Evolutionary conservation across 2,113 vertebrate genomes (phyloP), one percentile per base, ranked within the genome.

Genomic region (Salvelinus fontinalis): DNA sequence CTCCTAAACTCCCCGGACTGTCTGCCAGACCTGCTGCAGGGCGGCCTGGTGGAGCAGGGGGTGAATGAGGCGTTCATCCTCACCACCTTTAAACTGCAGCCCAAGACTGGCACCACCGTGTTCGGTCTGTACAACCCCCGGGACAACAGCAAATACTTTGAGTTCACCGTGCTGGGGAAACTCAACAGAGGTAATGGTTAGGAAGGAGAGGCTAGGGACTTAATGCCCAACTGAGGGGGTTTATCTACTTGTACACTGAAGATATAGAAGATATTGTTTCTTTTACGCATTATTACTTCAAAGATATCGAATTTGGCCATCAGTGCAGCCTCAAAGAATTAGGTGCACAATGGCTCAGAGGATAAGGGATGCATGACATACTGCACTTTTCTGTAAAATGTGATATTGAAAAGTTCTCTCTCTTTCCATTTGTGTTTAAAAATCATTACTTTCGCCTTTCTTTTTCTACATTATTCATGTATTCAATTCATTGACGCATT

Each of bases 121-220:
- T 98, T 99, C 31, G 92, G 95, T 67, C 90, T 99, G 34, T 96
- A 96, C 88, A 96, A 96, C 2, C 93, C 96, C 3, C 81, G 84
- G 75, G 96, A 98, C 90, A 96, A 94, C 91, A 97, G 91, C 91
- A 98, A 96, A 77, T 96, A 97, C 90, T 97, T 99, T 90, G 98
- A 99, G 87, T 97, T 99, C 87, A 95, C 93, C 0, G 94, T 99
- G 66, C 94, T 98, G 94, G 97, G 97, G 70, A 95, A 95, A 71
- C 91, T 98, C 86, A 97, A 97, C 88, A 96, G 95, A 97, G 97
- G 98, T 99, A 89, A 54, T 14, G 4, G 51, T 4, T 54, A 18
- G 51, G 16, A 54, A 54, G 16, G 51, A 18, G 51, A 54, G 16
- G 16, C 39, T 14, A 54, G 3, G 51, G 51, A 54, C 4, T 1